phyloP scores from a whole-genome alignment of 2,113 vertebrate genomes.

The Coptodon rendalli region DNA sequence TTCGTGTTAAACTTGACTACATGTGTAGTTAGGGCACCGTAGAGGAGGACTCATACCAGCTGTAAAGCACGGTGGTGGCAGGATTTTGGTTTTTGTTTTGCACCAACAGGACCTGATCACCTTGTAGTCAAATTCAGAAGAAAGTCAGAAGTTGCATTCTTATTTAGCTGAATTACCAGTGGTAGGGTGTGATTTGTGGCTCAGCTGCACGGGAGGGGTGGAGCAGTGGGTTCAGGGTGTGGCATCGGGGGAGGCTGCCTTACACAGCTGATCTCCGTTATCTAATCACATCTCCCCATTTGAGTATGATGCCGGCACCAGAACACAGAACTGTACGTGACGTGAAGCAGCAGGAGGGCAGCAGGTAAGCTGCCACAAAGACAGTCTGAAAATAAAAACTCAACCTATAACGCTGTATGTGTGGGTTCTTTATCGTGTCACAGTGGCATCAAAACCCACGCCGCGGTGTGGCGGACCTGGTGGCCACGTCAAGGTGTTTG shows the following conservation, averaged over 20 bases:
- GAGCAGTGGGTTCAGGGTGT: background rate
- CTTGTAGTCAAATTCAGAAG: background rate
- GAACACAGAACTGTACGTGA: background rate
- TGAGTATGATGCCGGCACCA: background rate
- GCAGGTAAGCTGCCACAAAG: background rate
- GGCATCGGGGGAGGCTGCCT: background rate
- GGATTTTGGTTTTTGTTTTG: background rate
- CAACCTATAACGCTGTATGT: background rate
- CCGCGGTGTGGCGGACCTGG: background rate
- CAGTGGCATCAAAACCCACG: background rate
- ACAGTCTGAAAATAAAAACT: background rate
- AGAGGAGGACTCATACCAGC: background rate
- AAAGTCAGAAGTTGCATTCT: background rate
- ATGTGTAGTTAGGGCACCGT: background rate
- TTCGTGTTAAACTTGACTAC: background rate
- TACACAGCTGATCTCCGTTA: background rate
- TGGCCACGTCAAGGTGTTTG: background rate
- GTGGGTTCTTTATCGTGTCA: background rate
- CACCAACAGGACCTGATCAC: background rate
- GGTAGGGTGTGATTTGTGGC: background rate
- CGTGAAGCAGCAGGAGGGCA: background rate
- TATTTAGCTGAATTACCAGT: background rate
- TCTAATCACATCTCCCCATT: background rate
- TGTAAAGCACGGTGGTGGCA: background rate
- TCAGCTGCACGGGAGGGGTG: background rate